A percentile compares a stretch with the other conserved stretches of the same genome.
Evolutionary conservation across 2,888 invertebrate genomes (phyloP).

Genomic region (Xestia ashworthii): DNA sequence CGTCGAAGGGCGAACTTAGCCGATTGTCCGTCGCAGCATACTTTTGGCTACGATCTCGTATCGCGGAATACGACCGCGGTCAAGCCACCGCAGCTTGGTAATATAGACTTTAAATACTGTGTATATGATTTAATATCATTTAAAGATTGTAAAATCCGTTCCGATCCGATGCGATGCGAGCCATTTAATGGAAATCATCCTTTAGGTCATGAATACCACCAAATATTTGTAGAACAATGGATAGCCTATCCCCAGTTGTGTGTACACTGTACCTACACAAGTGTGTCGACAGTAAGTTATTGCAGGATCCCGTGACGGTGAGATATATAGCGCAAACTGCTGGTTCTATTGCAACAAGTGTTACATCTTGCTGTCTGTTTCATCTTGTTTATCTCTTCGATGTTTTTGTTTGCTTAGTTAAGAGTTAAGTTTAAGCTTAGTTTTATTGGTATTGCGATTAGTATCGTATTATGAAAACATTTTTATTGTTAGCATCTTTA

Average conservation of each 20-base stretch:
- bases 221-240: slow-evolving; percentile 29
- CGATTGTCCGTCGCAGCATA: too few relatives aligned
- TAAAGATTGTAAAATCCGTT: too few relatives aligned
- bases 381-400: slow-evolving; percentile 26
- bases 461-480: not conserved
- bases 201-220: slow-evolving; percentile 21
- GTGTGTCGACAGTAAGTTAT: slow-evolving; percentile 57
- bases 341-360: slow-evolving; percentile 57
- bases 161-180: too few relatives aligned
- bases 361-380: slow-evolving; percentile 29
- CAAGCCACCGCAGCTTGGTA: too few relatives aligned
- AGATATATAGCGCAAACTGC: slow-evolving; percentile 48
- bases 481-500: not conserved
- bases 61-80: too few relatives aligned
- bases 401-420: not conserved
- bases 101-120: too few relatives aligned
- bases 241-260: slow-evolving; percentile 43
- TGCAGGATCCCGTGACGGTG: slow-evolving; percentile 33
- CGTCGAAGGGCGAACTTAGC: too few relatives aligned
- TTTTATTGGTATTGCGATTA: not conserved
- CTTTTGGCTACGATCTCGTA: too few relatives aligned
- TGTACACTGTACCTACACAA: slow-evolving; percentile 51
- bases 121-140: too few relatives aligned
- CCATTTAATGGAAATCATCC: too few relatives aligned
- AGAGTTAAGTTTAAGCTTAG: not conserved